Base-by-base conservation (phyloP, 2,888 invertebrate species). In the Mesoligia furuncula region DNA sequence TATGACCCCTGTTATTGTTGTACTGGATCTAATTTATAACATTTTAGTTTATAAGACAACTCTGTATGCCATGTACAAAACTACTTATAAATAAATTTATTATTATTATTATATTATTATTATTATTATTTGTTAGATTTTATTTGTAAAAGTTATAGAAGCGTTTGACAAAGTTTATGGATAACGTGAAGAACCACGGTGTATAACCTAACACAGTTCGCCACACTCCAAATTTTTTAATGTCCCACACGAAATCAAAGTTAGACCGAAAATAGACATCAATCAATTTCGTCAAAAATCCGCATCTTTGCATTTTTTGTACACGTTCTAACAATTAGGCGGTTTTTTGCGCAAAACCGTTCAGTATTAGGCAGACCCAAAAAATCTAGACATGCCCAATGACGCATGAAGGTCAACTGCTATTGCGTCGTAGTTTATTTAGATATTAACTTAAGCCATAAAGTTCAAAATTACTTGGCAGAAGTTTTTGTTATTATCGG, bases 331-430 rank as follows among this genome's bases (percentile, higher is more conserved):
- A 75, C 77, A 80, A 77, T 85, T 66, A 68, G 13, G 24, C 59
- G 42, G 65, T 77, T 74, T 74, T 78, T 66, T 79, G 24, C 77
- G 79, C 59, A 75, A 86, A 88, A 87, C 80, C 62, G 71, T 54
- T 71, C 36, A 59, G 76, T 79, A 83, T 84, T 75, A 66, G 65
- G 73, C 77, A 69, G 42, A 66, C 20, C 65, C 62, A 86, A 80
- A 86, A 81, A 79, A 83, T 83, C 78, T 81, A 81, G 75, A 79
- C 80, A 79, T 79, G 75, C 66, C 86, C 68, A 87, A 87, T 83
- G 73, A 57, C 3, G 42, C 71, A 48, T 79, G 80, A 87, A 88
- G 87, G 88, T 73, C 79, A 57, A 0, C 6, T 13, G 1, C 36
- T 68, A 76, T 79, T 76, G 51, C 80, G 64, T 77, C 51, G 77